Conservation (phyloP, 2,113 vertebrate genomes). For the Urocitellus parryii region DNA sequence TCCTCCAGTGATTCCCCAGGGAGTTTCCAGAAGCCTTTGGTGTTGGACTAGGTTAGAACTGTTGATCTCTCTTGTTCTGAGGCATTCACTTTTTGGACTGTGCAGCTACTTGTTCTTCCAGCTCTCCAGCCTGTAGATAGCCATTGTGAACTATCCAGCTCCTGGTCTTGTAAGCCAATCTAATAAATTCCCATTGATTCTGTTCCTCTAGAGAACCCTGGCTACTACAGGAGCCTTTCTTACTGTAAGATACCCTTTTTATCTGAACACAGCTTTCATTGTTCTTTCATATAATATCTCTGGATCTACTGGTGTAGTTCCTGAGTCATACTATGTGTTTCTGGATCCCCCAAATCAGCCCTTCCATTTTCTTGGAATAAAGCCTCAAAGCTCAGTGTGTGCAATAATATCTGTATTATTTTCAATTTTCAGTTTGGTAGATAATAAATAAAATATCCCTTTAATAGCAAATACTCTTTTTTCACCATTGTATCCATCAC, state of each 20-base stretch:
- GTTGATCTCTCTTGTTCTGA: too few species aligned
- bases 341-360: neutral
- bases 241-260: neutral
- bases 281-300: neutral
- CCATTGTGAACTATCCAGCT: too few species aligned
- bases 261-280: neutral
- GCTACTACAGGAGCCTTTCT: neutral
- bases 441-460: neutral
- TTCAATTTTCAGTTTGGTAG: slow-evolving; percentile 25
- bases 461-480: too few species aligned
- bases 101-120: too few species aligned
- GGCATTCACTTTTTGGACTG: too few species aligned
- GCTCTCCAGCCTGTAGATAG: too few species aligned
- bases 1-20: too few species aligned
- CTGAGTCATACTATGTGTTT: neutral
- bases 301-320: neutral
- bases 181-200: too few species aligned
- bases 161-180: too few species aligned
- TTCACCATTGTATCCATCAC: neutral
- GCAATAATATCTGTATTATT: neutral
- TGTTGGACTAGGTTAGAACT: too few species aligned
- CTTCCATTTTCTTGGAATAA: neutral
- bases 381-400: neutral
- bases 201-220: too few species aligned
- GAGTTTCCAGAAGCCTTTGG: too few species aligned